Conservation (phyloP, 1,140 invertebrate genomes). For the Lethocerus indicus region DNA sequence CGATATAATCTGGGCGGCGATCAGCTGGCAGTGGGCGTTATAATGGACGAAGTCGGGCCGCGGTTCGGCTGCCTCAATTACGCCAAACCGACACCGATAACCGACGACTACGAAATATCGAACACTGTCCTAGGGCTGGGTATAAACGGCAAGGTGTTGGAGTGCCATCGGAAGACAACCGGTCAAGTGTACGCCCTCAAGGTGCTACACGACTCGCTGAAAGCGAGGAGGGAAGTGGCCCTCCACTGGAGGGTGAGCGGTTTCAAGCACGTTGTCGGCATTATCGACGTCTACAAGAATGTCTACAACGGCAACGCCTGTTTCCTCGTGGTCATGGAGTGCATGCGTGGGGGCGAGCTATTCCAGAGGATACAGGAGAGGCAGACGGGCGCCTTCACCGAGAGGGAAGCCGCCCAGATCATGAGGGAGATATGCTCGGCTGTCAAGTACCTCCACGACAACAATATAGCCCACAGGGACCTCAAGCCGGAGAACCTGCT, state of each 20-base stretch:
- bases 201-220: constrained; percentile 77
- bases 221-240: constrained; percentile 87
- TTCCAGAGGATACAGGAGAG: constrained; percentile 93
- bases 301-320: constrained; percentile 77
- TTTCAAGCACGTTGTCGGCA: constrained; percentile 82
- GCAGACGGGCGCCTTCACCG: constrained; percentile 84
- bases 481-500: constrained; percentile 87
- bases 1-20: too few relatives aligned
- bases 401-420: constrained; percentile 82
- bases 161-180: constrained; percentile 48
- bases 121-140: constrained; percentile 89
- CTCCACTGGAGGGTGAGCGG: constrained; percentile 84
- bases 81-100: constrained; percentile 66
- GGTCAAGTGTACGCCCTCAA: constrained; percentile 75
- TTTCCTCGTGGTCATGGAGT: constrained; percentile 94
- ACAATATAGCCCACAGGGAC: constrained; percentile 93
- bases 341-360: constrained; percentile 93
- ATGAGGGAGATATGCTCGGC: constrained; percentile 93
- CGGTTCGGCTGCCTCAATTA: too few relatives aligned
- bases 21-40: too few relatives aligned
- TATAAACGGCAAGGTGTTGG: constrained; percentile 89
- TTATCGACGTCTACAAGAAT: constrained; percentile 94
- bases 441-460: constrained; percentile 85
- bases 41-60: too few relatives aligned
- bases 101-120: constrained; percentile 88